Evolutionary conservation across 2,888 invertebrate genomes (phyloP).

Genomic region (Theretra japonica): DNA sequence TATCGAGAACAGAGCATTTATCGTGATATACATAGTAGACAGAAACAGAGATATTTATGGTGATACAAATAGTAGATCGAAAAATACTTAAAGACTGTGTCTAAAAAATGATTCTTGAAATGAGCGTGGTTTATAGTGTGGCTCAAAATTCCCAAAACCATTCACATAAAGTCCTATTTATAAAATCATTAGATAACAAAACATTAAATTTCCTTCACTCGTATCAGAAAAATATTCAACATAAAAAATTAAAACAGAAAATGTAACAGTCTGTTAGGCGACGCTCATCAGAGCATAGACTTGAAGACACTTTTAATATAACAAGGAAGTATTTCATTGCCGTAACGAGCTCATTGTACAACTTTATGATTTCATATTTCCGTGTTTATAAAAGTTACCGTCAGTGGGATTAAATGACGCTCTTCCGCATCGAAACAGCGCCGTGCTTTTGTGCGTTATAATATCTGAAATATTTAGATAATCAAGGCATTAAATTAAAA

Average conservation of each 20-base stretch:
- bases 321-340: conserved; percentile 61
- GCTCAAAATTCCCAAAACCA: too few relatives aligned
- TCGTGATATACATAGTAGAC: too few relatives aligned
- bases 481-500: background rate
- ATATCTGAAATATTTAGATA: background rate
- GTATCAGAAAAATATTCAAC: too few relatives aligned
- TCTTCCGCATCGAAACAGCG: conserved; percentile 40
- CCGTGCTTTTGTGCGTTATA: background rate
- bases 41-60: too few relatives aligned
- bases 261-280: background rate
- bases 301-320: conserved; percentile 21
- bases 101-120: too few relatives aligned
- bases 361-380: conserved; percentile 71
- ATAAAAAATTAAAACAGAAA: background rate
- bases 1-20: too few relatives aligned
- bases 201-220: too few relatives aligned
- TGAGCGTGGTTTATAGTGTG: too few relatives aligned
- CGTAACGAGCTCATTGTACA: conserved; percentile 65
- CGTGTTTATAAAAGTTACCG: conserved; percentile 65
- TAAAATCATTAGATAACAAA: too few relatives aligned
- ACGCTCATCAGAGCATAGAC: conserved; percentile 9
- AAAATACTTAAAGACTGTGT: too few relatives aligned
- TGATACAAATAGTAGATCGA: too few relatives aligned
- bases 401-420: conserved; percentile 37
- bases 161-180: too few relatives aligned